phyloP scores from a whole-genome alignment of 2,888 invertebrate genomes.

The Drosophila acutilabella region DNA sequence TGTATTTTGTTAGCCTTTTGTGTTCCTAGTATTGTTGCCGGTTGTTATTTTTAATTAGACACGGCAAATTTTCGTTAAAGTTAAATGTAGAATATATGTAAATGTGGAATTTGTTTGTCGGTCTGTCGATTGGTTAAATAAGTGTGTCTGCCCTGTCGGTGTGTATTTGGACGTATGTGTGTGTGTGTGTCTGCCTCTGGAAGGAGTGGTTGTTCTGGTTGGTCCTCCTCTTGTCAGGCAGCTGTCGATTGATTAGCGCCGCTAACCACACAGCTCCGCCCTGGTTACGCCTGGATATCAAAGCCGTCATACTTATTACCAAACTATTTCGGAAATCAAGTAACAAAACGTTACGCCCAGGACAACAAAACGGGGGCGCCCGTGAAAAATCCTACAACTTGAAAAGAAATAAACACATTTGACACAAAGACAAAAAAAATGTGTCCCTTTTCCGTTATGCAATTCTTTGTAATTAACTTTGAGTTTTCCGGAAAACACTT shows the following conservation, averaged over 20 bases:
- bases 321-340: conserved; percentile 55
- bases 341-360: too few species aligned
- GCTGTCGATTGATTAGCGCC: conserved; percentile 50
- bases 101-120: conserved; percentile 14
- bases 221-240: not conserved
- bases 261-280: conserved; percentile 25
- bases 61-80: conserved; percentile 27
- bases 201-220: not conserved
- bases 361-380: too few species aligned
- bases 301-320: conserved; percentile 14
- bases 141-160: not conserved
- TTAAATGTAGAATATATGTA: conserved; percentile 13
- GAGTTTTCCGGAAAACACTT: too few species aligned
- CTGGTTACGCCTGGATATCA: not conserved
- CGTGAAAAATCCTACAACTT: too few species aligned
- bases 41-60: conserved; percentile 48
- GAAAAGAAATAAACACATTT: too few species aligned
- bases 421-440: too few species aligned
- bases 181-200: too few species aligned
- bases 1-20: conserved; percentile 12
- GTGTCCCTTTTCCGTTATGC: too few species aligned
- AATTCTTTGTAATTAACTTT: too few species aligned
- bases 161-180: too few species aligned
- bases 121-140: not conserved
- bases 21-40: conserved; percentile 20